Percentiles rank a stretch among this genome's conserved stretches.
Evolutionary conservation across 2,797 vertebrate genomes (phyloP).

Genomic region (Argyrosomus regius): DNA sequence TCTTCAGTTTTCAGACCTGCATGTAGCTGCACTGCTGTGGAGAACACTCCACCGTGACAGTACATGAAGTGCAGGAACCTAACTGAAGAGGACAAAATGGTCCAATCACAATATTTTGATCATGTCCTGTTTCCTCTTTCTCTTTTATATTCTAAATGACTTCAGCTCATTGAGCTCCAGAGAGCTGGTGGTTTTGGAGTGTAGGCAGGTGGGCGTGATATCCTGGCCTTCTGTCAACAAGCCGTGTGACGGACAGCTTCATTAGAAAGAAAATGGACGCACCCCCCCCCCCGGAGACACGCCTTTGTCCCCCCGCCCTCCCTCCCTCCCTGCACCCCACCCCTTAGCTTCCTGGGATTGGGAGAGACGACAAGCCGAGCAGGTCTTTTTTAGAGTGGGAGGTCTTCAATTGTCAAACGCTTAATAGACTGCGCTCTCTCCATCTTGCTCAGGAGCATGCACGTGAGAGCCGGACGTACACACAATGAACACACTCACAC

Average conservation of each 20-base stretch:
- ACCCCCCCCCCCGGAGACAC: conserved; percentile 61
- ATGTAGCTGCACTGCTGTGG: not conserved
- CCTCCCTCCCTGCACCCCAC: not conserved
- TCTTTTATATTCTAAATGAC: conserved; percentile 31
- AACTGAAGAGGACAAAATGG: not conserved
- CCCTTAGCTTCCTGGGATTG: conserved; percentile 68
- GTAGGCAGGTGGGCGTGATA: conserved; percentile 71
- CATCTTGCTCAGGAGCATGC: conserved; percentile 60
- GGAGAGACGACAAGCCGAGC: conserved; percentile 73
- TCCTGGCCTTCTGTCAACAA: conserved; percentile 81
- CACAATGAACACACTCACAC: conserved; percentile 20
- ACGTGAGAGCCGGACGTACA: conserved; percentile 7
- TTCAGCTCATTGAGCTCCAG: conserved; percentile 41
- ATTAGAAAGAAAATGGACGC: conserved; percentile 84
- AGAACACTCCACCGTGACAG: not conserved
- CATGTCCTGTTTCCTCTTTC: not conserved
- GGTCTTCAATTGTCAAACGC: conserved; percentile 84
- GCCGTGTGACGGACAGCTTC: conserved; percentile 81
- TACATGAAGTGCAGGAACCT: not conserved
- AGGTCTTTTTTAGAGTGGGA: conserved; percentile 80
- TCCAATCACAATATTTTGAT: conserved; percentile 43
- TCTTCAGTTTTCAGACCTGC: not conserved
- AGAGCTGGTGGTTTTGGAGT: conserved; percentile 57
- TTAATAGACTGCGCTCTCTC: conserved; percentile 84
- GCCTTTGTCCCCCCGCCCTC: conserved; percentile 61